phyloP scores from a whole-genome alignment of 2,888 invertebrate genomes.

The Hydropsyche betteni region DNA sequence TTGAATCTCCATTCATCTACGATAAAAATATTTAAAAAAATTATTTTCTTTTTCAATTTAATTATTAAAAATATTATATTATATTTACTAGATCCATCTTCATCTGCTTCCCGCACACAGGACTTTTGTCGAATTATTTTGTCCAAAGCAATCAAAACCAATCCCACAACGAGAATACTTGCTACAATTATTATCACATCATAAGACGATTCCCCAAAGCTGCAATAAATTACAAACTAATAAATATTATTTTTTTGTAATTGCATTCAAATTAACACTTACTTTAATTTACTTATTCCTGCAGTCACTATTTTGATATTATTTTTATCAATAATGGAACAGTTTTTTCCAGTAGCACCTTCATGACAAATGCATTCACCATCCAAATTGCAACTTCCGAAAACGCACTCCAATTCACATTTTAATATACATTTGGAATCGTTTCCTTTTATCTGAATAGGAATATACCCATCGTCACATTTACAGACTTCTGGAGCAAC shows the following conservation, averaged over 20 bases:
- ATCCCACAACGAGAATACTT: not conserved
- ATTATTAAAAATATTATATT: not conserved
- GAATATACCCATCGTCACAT: slow-evolving; percentile 52
- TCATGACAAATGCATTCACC: slow-evolving; percentile 42
- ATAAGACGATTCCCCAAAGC: not conserved
- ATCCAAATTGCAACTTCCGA: slow-evolving; percentile 30
- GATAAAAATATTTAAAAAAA: not conserved
- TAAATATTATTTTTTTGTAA: too few relatives aligned
- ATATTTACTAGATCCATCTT: slow-evolving; percentile 2
- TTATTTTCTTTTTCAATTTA: not conserved
- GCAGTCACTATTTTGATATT: slow-evolving; percentile 31
- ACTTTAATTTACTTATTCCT: slow-evolving; percentile 20
- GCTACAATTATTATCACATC: not conserved
- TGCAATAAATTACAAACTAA: not conserved
- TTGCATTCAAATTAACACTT: not conserved
- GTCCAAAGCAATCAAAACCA: slow-evolving; percentile 9
- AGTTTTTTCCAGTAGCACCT: slow-evolving; percentile 36
- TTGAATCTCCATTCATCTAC: slow-evolving; percentile 11
- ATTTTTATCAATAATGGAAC: slow-evolving; percentile 25
- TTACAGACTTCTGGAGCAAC: slow-evolving; percentile 52
- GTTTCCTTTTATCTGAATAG: slow-evolving; percentile 56
- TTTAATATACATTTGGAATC: slow-evolving; percentile 46
- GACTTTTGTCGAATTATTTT: not conserved
- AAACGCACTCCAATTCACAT: slow-evolving; percentile 19
- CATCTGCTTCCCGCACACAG: not conserved